Conservation (phyloP, 2,888 invertebrate genomes). For the Lottia scabra region DNA sequence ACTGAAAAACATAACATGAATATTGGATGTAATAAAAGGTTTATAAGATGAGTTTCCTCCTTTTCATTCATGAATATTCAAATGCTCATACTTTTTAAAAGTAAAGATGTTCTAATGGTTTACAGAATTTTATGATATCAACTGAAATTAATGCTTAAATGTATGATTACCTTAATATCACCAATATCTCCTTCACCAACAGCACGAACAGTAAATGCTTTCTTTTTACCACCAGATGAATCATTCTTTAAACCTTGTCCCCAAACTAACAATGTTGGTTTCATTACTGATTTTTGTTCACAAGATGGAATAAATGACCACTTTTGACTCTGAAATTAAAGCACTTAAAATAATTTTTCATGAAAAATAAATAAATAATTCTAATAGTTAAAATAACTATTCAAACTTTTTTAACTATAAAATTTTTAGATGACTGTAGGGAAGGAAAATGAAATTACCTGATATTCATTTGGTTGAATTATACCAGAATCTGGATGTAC, state of each 20-base stretch:
- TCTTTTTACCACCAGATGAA: constrained; percentile 62
- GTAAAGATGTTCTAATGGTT: not conserved
- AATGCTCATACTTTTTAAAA: too few species aligned
- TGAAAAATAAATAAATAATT: too few species aligned
- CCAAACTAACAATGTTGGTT: constrained; percentile 63
- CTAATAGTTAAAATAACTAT: too few species aligned
- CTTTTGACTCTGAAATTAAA: constrained; percentile 46
- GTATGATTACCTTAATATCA: constrained; percentile 55
- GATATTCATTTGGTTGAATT: constrained; percentile 65
- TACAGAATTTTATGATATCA: too few species aligned
- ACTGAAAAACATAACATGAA: constrained; percentile 45
- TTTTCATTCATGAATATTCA: too few species aligned
- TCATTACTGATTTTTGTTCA: constrained; percentile 62
- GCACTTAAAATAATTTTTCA: too few species aligned
- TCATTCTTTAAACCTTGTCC: constrained; percentile 60
- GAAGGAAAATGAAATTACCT: constrained; percentile 42
- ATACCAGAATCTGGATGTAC: constrained; percentile 61
- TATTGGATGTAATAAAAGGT: too few species aligned
- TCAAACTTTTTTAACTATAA: too few species aligned
- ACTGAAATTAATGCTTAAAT: not conserved
- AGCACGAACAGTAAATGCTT: constrained; percentile 56
- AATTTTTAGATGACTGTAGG: not conserved
- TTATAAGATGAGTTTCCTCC: too few species aligned
- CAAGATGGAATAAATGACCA: constrained; percentile 59
- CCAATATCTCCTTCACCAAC: constrained; percentile 65